Base-by-base conservation (phyloP, 2,888 invertebrate species). In the Melikaiella ostensackeni region DNA sequence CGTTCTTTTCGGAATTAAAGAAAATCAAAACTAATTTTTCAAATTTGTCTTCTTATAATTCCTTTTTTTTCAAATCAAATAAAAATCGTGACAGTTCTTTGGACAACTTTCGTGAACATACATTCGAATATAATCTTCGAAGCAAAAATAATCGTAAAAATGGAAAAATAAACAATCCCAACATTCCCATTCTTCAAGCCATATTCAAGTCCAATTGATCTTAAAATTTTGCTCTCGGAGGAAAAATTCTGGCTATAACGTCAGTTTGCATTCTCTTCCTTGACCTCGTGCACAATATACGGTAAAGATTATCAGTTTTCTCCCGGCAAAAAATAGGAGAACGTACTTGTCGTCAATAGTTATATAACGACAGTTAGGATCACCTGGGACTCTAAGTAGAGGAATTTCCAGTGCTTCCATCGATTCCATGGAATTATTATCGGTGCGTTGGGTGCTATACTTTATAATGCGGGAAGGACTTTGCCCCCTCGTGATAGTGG, bases 391-490 rank as follows among this genome's bases (percentile, higher is more conserved):
- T 35, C 38, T 59, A 64, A 30, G 79, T 50, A 59, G 73, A 79
- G 62, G 78, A 74, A 78, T 77, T 75, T 75, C 55, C 70, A 59
- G 35, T 66, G 46, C 66, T 24, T 46, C 59, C 35, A 55, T 55
- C 76, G 77, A 78, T 81, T 77, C 76, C 77, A 74, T 80, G 80
- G 83, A 82, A 82, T 84, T 84, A 85, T 83, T 82, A 79, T 79
- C 79, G 76, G 78, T 80, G 79, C 74, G 70, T 59, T 61, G 62
- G 27, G 13, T 59, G 79, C 59, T 78, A 79, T 82, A 82, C 63
- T 78, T 84, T 84, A 82, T 81, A 82, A 82, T 82, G 79, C 79
- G 77, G 73, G 35, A 66, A 77, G 78, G 77, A 80, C 78, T 80
- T 80, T 79, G 79, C 79, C 76, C 77, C 76, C 61, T 59, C 75